Evolutionary conservation across 2,797 vertebrate species (phyloP), one percentile per base, ranked within the genome.

Genomic region (Gallirallus australis): DNA sequence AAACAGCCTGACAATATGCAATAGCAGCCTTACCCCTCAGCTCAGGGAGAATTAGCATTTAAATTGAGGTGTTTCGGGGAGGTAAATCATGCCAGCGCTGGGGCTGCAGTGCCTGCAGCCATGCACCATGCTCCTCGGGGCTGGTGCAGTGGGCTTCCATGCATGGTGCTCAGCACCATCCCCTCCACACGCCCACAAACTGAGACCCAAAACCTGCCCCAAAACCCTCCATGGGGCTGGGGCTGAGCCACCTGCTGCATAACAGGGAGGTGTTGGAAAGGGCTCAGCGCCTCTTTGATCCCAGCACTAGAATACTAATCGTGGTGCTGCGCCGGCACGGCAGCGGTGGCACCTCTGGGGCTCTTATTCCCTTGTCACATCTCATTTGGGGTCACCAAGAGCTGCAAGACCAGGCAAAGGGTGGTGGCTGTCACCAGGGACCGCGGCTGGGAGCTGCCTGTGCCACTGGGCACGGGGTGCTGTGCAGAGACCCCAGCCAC

Each of bases 21-120:
- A 39, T 9, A 94, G 68, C 84, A 59, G 66, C 86, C 90, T 69
- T 19, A 65, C 71, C 77, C 56, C 88, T 94, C 6, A 6, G 77
- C 88, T 95, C 89, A 57, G 83, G 88, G 50, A 71, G 96, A 97
- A 98, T 97, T 97, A 97, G 97, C 97, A 97, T 97, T 98, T 98
- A 98, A 98, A 98, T 97, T 89, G 96, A 96, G 93, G 96, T 92
- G 90, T 96, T 97, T 93, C 50, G 9, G 87, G 72, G 79, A 96
- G 69, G 95, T 92, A 95, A 97, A 97, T 97, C 94, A 96, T 5
- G 6, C 27, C 13, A 24, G 89, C 4, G 8, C 42, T n/a, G 66
- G 31, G 28, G 75, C 70, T 0, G 27, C 21, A 15, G 66, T 6
- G 66, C 71, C n/a, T 28, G 56, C 0, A 3, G 24, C 75, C 27